Evolutionary conservation across 2,797 vertebrate species (phyloP), one percentile per base, ranked within the genome.

Genomic region (Labroides dimidiatus): DNA sequence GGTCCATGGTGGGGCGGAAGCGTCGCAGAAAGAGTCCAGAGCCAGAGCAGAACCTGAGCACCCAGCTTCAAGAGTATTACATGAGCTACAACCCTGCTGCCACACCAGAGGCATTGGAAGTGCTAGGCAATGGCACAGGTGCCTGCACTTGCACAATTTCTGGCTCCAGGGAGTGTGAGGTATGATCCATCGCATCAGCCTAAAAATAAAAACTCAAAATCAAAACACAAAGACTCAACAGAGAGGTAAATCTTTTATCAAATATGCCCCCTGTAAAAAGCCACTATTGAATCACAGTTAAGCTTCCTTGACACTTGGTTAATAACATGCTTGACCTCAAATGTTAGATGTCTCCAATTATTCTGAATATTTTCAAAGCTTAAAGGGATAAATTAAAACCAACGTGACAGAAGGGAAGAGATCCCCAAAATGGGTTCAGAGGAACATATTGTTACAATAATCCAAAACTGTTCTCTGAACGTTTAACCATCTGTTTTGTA

Each of bases 131-230:
- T 82, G 98, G 98, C 94, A 97, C 96, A 81, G 96, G 96, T 69
- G 95, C 97, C 93, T 99, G 97, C 95, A 98, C 97, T 71, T 99
- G 98, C 93, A 98, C 96, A 95, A 96, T 99, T 91, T 98, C 98
- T 91, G 96, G 97, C 94, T 97, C 97, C 95, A 96, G 97, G 95
- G 97, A 99, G 95, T 99, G 98, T 85, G 98, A 99, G 98, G 98
- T 99, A 99, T 97, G 97, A 98, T 93, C 93, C 86, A 85, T 81
- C 84, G 81, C 84, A 79, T 87, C 91, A 84, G 86, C 85, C 87
- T 81, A 87, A 90, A 85, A 87, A 87, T 78, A 73, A 57, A 88
- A 87, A 85, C 69, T 84, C 87, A 75, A 88, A 89, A 88, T 91
- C 84, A 91, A 88, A 93, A 91, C 82, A 87, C 88, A 92, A 84